Conservation (phyloP, 1,140 invertebrate species). For the Temnothorax nylanderi region DNA sequence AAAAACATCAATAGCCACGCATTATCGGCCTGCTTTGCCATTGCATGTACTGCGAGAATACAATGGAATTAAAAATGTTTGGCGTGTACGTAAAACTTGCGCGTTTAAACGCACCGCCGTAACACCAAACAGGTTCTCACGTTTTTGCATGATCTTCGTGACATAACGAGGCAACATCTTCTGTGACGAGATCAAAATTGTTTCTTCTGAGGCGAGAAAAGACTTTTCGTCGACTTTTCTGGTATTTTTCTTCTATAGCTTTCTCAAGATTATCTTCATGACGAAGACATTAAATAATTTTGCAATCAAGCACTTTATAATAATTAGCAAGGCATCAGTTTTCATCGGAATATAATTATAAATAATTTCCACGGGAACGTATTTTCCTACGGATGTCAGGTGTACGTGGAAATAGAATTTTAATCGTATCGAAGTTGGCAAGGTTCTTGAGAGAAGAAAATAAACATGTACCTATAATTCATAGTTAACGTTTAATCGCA, state of each 20-base stretch:
- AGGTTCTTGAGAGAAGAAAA: conserved; percentile 1
- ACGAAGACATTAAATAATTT: neutral
- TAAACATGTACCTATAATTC: neutral
- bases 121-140: conserved; percentile 19
- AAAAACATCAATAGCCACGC: neutral
- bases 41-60: neutral
- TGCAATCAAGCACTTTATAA: neutral
- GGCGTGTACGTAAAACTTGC: neutral
- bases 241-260: neutral
- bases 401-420: neutral
- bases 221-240: neutral
- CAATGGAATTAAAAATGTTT: conserved; percentile 24
- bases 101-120: neutral
- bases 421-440: neutral
- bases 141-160: conserved; percentile 16
- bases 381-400: neutral
- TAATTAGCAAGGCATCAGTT: neutral
- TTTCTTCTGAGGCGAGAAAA: conserved; percentile 9
- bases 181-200: conserved; percentile 19
- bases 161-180: neutral
- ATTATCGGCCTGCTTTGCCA: neutral
- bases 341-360: neutral
- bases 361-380: neutral
- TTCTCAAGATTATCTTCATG: neutral
- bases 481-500: neutral